These are phyloP conservation scores for Byasa hedistus DNA, from an alignment of 2,888 invertebrate genomes.

Conservation along the genomic window DNA sequence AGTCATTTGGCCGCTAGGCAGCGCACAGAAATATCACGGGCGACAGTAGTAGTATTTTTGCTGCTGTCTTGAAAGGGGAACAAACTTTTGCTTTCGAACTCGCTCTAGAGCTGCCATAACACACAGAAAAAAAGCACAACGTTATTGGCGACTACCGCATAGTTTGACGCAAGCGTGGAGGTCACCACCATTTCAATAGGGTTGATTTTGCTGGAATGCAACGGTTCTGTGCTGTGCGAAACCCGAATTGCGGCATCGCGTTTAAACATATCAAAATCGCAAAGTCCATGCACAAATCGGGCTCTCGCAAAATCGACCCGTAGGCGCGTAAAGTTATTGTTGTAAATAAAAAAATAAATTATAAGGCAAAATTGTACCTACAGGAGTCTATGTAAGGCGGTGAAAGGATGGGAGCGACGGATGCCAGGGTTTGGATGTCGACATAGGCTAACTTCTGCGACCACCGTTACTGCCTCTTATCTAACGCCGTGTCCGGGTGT, in stretches of 20 bases:
- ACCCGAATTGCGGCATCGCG: constrained; percentile 8
- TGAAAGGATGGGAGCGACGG: constrained; percentile 33
- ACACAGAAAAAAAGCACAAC: constrained; percentile 71
- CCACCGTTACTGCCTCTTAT: constrained; percentile 45
- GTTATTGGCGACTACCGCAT: constrained; percentile 43
- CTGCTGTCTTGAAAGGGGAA: constrained; percentile 87
- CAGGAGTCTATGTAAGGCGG: constrained; percentile 47
- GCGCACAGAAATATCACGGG: constrained; percentile 89
- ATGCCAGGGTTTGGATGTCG: constrained; percentile 44
- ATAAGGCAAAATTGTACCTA: constrained; percentile 50
- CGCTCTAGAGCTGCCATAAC: constrained; percentile 79
- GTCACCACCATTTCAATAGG: constrained; percentile 77
- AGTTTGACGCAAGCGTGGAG: constrained; percentile 41
- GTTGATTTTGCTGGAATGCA: constrained; percentile 71
- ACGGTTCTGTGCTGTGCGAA: constrained; percentile 48
- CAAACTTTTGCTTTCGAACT: constrained; percentile 83
- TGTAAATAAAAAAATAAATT: constrained; percentile 42
- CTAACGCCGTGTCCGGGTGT: constrained; percentile 18
- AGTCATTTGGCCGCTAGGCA: constrained; percentile 70
- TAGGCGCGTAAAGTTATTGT: constrained; percentile 40
- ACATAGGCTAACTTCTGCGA: constrained; percentile 70
- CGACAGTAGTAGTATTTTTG: constrained; percentile 86
- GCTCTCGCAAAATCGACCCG: constrained; percentile 60
- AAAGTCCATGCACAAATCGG: constrained; percentile 73
- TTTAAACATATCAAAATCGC: constrained; percentile 38